Base-by-base conservation (phyloP, 2,888 invertebrate species). In the Macaria notata region DNA sequence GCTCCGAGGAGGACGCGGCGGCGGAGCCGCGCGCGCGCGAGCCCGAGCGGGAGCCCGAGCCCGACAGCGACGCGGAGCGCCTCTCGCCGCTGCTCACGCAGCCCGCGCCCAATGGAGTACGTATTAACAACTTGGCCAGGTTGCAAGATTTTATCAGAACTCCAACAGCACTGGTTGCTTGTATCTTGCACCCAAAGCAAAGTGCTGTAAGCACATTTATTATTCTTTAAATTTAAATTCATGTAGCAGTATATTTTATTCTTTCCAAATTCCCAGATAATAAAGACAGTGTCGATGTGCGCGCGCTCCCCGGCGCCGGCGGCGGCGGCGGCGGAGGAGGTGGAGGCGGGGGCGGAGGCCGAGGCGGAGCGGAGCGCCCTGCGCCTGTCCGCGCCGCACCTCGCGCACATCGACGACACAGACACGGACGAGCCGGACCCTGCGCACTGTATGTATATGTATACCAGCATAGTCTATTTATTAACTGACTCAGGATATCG, bases 51-150 rank as follows among this genome's bases (percentile, higher is more conserved):
- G 43, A 43, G 19, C 43, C 43, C 19, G 49, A 95, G 73, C 95
- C 95, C 66, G 96, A 96, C 76, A 96, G 96, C 76, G 96, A 97
- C 81, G 95, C 95, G 49, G 97, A 97, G 84, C 94, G 96, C 69
- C 83, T 96, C 54, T 96, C 96, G 19, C 97, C 97, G 19, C 84
- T 97, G 38, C 88, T 97, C 49, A 81, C 88, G 1, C 84, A 81
- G 48, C 71, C 75, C 42, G 65, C 78, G 4, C 38, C 50, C 33
- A 85, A 82, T 49, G 84, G 85, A 70, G 83, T 83, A 30, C 68
- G 72, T 54, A 30, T 31, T 4, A 31, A 31, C 6, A 9, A 4
- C 36, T 5, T 36, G 4, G 36, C 7, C 7, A 36, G 36, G 36
- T 36, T 36, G 7, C 7, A 36, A 36, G 36, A 36, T 36, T 7